phyloP scores from a whole-genome alignment of 2,113 vertebrate species.

The Corythoichthys intestinalis region DNA sequence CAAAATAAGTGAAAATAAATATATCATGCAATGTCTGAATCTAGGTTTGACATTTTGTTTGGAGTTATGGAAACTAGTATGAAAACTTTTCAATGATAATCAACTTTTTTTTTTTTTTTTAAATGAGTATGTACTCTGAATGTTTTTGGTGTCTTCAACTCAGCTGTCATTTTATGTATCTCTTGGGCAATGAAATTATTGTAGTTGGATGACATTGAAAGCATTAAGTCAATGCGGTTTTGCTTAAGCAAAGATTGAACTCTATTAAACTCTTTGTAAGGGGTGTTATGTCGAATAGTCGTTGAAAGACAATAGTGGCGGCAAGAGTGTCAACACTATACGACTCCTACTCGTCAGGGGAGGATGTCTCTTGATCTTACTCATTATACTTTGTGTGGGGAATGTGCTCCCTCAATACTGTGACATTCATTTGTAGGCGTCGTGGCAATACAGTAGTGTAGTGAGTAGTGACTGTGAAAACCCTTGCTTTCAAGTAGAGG shows the following conservation, averaged over 20 bases:
- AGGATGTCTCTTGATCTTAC: slow-evolving; percentile 1
- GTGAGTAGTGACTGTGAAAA: neutral
- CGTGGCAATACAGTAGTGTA: neutral
- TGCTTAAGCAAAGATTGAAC: neutral
- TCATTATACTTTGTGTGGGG: neutral
- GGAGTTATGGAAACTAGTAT: no score
- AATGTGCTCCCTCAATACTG: neutral
- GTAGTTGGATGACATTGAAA: neutral
- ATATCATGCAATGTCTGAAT: no score
- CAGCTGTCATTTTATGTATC: neutral
- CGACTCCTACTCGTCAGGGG: neutral
- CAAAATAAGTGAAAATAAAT: no score
- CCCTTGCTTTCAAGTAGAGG: neutral
- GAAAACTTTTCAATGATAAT: no score
- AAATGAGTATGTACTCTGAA: neutral
- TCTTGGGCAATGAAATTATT: neutral
- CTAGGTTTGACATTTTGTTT: no score
- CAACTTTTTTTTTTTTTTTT: neutral
- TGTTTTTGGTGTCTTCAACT: neutral
- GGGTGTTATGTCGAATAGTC: neutral
- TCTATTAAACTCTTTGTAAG: neutral
- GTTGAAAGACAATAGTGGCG: slow-evolving; percentile 1
- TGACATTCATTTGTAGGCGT: slow-evolving; percentile 1
- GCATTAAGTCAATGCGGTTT: neutral
- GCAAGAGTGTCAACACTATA: neutral